A percentile compares a stretch with the other conserved stretches of the same genome.
phyloP scores from a whole-genome alignment of 2,888 invertebrate genomes.

The Spialia ferax region DNA sequence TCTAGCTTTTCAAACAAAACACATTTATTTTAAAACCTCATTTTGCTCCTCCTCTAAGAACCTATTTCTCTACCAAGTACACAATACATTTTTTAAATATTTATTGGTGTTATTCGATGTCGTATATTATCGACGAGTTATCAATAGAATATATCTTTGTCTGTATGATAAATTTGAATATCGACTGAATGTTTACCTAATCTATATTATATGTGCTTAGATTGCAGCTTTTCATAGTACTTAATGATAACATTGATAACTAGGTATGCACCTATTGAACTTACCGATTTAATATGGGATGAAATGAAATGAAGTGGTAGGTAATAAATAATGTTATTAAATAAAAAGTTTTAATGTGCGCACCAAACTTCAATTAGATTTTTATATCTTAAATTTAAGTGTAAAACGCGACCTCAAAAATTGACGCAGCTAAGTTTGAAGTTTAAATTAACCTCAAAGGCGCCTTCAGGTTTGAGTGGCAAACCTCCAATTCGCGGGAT shows the following conservation, averaged over 20 bases:
- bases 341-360: constrained; percentile 42
- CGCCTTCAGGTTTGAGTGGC: constrained; percentile 44
- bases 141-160: constrained; percentile 31
- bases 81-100: constrained; percentile 22
- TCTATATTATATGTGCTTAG: constrained; percentile 45
- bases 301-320: constrained; percentile 11
- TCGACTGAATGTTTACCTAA: constrained; percentile 50
- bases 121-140: constrained; percentile 18
- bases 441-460: constrained; percentile 34
- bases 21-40: background rate
- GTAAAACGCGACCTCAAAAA: constrained; percentile 27
- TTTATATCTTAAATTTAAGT: constrained; percentile 36
- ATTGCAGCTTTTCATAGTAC: constrained; percentile 44
- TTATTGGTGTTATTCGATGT: constrained; percentile 30
- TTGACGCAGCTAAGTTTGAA: constrained; percentile 14
- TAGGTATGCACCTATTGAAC: constrained; percentile 34
- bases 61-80: constrained; percentile 1
- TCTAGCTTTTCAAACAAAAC: background rate
- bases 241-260: constrained; percentile 39
- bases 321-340: constrained; percentile 6
- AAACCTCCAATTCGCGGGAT: constrained; percentile 46
- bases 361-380: constrained; percentile 44
- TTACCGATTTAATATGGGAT: no score
- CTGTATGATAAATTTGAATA: constrained; percentile 44
- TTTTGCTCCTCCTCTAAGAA: background rate